Evolutionary conservation across 37 sponge, comb jelly and placozoan species (phyloP).

Genomic region (Tethya wilhelma): DNA sequence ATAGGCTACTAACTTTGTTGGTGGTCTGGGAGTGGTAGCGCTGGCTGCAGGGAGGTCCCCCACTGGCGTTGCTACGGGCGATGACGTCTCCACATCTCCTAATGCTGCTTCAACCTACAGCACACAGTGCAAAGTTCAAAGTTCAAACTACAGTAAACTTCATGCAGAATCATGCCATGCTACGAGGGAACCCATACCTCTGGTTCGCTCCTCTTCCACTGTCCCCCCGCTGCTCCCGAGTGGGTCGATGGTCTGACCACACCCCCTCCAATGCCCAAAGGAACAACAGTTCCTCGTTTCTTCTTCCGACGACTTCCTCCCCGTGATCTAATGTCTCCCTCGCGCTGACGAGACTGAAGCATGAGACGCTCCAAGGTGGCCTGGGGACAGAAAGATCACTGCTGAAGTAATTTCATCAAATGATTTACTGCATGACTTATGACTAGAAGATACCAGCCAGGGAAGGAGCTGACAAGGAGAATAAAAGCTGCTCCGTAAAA

Average conservation of each 20-base stretch:
- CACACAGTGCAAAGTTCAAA: neutral
- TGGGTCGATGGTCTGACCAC: neutral
- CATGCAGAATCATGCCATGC: neutral
- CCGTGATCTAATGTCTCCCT: slow-evolving; percentile 1
- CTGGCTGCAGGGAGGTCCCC: neutral
- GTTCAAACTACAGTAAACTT: neutral
- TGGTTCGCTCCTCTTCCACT: neutral
- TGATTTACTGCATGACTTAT: too few relatives aligned
- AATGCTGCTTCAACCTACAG: slow-evolving; percentile 26
- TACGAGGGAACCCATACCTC: neutral
- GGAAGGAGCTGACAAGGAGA: too few relatives aligned
- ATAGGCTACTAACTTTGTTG: slow-evolving; percentile 16
- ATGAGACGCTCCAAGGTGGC: slow-evolving; percentile 39
- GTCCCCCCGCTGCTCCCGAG: neutral
- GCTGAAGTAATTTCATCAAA: neutral
- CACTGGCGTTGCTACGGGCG: slow-evolving; percentile 15
- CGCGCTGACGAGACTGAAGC: slow-evolving; percentile 20
- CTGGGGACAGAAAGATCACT: neutral
- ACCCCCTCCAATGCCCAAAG: neutral
- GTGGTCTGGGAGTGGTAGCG: slow-evolving; percentile 11
- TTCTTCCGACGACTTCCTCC: slow-evolving; percentile 9
- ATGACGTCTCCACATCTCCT: slow-evolving; percentile 27
- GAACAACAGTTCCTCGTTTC: slow-evolving; percentile 1
- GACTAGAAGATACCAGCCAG: too few relatives aligned
- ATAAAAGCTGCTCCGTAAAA: too few relatives aligned